A percentile compares a stretch with the other conserved stretches of the same genome.
phyloP scores from a whole-genome alignment of 1,140 invertebrate genomes.

The Zeugodacus cucurbitae region DNA sequence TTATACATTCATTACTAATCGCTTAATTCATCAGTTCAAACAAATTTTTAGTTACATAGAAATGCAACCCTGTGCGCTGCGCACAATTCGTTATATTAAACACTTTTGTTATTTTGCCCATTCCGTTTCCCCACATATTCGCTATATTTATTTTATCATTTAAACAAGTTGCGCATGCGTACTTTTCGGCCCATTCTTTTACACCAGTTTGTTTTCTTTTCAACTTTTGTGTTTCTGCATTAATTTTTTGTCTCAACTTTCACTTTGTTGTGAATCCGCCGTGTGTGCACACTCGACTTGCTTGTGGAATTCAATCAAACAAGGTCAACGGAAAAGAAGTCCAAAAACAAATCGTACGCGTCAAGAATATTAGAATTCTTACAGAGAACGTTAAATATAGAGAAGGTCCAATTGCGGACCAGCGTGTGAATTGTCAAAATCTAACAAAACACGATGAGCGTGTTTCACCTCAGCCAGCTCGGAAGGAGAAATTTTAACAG shows the following conservation, averaged over 20 bases:
- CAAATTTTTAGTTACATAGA: too few species aligned
- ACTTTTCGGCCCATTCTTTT: neutral
- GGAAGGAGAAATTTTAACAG: too few species aligned
- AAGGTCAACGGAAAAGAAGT: constrained; percentile 33
- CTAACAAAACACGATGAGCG: too few species aligned
- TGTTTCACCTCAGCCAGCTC: too few species aligned
- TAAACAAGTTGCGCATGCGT: neutral
- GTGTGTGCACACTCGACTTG: neutral
- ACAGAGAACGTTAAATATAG: too few species aligned
- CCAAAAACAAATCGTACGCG: constrained; percentile 24
- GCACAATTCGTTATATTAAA: too few species aligned
- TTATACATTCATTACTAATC: too few species aligned
- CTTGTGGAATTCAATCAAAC: constrained; percentile 33
- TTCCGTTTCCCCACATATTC: neutral
- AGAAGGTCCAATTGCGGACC: too few species aligned
- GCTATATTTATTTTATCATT: neutral
- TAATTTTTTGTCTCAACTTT: constrained; percentile 22
- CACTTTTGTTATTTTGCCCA: neutral
- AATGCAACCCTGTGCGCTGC: neutral
- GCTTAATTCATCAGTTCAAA: too few species aligned
- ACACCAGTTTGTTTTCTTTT: constrained; percentile 30
- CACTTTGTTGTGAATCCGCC: constrained; percentile 27
- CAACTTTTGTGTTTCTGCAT: neutral
- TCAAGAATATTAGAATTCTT: constrained; percentile 29
- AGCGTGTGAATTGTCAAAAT: too few species aligned